A percentile compares a stretch with the other conserved stretches of the same genome.
phyloP scores from a whole-genome alignment of 53 echinoderm and acorn worm species.

The Paelopatides confundens region DNA sequence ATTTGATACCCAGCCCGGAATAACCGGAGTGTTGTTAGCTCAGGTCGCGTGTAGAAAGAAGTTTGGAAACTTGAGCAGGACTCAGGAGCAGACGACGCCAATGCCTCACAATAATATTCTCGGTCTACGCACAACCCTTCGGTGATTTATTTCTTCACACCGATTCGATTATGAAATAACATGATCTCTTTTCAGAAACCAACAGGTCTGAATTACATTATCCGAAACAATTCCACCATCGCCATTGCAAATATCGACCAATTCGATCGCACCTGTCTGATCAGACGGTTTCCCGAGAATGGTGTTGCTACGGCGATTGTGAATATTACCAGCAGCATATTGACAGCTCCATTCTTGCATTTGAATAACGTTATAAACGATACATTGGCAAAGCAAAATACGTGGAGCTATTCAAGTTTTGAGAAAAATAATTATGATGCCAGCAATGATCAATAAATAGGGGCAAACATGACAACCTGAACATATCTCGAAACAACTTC shows the following conservation, averaged over 20 bases:
- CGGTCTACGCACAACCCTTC: background rate
- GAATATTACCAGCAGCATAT: background rate
- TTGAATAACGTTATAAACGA: background rate
- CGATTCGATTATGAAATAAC: background rate
- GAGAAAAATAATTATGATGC: too few relatives aligned
- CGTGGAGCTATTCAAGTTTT: background rate
- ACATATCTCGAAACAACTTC: too few relatives aligned
- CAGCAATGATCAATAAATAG: too few relatives aligned
- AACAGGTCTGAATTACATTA: background rate
- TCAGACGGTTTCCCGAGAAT: background rate
- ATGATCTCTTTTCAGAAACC: slow-evolving; percentile 9
- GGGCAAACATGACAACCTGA: too few relatives aligned
- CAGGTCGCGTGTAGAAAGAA: background rate
- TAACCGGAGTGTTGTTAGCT: background rate
- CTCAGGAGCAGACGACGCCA: background rate
- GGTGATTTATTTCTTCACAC: slow-evolving; percentile 17
- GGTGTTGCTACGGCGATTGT: slow-evolving; percentile 8
- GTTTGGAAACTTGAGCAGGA: too few relatives aligned
- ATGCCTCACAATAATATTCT: too few relatives aligned
- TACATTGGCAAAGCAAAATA: background rate
- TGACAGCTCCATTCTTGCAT: background rate
- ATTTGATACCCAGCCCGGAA: background rate
- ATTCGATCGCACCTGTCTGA: background rate
- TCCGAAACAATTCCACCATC: slow-evolving; percentile 1
- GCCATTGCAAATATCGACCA: slow-evolving; percentile 26